Percentiles rank a stretch among this genome's conserved stretches.
phyloP scores from a whole-genome alignment of 2,797 vertebrate genomes.

The Prionace glauca region DNA sequence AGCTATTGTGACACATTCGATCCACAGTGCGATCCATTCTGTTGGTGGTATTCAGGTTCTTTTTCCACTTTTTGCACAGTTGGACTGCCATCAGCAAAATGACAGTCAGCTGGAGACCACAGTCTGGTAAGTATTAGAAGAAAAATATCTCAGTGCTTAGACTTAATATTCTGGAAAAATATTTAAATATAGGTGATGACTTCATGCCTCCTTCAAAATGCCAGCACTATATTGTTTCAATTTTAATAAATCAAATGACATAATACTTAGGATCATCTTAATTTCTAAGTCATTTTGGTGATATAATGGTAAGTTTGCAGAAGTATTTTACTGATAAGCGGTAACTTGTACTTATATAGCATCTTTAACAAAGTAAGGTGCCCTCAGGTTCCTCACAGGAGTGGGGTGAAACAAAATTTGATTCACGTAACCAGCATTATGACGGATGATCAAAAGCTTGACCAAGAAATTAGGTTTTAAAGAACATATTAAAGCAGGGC shows the following conservation, averaged over 20 bases:
- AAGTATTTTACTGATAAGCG: neutral
- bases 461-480: neutral
- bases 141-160: neutral
- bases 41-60: conserved; percentile 94
- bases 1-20: conserved; percentile 95
- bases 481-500: no score
- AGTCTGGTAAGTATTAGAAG: conserved; percentile 74
- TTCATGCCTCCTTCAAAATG: neutral
- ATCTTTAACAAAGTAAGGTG: neutral
- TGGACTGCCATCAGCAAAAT: conserved; percentile 86
- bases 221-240: neutral
- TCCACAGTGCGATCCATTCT: conserved; percentile 94
- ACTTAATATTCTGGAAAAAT: neutral
- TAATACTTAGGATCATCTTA: neutral
- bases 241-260: neutral
- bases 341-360: neutral
- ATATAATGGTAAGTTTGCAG: neutral
- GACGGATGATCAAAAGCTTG: neutral
- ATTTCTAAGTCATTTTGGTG: neutral
- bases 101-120: conserved; percentile 90
- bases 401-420: neutral
- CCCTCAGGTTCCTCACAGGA: neutral
- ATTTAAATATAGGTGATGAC: neutral
- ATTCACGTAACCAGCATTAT: neutral
- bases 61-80: conserved; percentile 88